phyloP scores from a whole-genome alignment of 2,888 invertebrate genomes.

The Tortricodes alternella region DNA sequence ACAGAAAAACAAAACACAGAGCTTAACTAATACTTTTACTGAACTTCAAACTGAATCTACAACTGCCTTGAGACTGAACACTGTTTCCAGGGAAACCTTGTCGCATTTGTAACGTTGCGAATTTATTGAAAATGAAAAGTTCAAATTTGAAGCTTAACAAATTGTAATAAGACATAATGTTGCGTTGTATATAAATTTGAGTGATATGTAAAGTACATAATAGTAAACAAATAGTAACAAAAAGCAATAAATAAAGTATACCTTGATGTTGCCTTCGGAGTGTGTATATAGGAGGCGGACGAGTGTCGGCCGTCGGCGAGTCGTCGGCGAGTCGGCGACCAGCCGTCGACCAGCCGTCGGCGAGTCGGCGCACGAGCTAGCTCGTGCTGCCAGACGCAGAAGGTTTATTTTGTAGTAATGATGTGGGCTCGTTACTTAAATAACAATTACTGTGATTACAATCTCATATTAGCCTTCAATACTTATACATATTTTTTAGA shows the following conservation, averaged over 20 bases:
- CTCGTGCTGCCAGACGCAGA: constrained; percentile 50
- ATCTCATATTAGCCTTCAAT: constrained; percentile 82
- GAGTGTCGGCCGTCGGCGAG: constrained; percentile 39
- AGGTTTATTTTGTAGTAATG: constrained; percentile 75
- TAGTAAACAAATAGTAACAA: constrained; percentile 71
- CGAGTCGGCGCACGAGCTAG: constrained; percentile 43
- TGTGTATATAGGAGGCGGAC: constrained; percentile 67
- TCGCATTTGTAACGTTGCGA: constrained; percentile 52
- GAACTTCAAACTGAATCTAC: constrained; percentile 42
- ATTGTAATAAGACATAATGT: constrained; percentile 45
- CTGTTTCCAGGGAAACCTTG: constrained; percentile 50
- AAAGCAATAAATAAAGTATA: constrained; percentile 83
- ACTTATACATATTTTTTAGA: constrained; percentile 83
- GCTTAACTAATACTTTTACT: constrained; percentile 73
- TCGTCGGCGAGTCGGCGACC: not conserved
- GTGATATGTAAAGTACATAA: constrained; percentile 80
- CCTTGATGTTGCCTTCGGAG: constrained; percentile 80
- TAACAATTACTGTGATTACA: constrained; percentile 82
- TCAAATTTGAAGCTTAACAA: constrained; percentile 58
- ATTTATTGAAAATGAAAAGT: constrained; percentile 47
- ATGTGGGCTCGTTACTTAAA: constrained; percentile 80
- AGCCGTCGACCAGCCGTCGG: constrained; percentile 20
- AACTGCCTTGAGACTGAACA: constrained; percentile 69
- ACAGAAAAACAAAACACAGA: constrained; percentile 76
- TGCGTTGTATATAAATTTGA: constrained; percentile 71